These are phyloP conservation scores for Megalops atlanticus DNA, from an alignment of 2,113 vertebrate genomes.

Conservation along the genomic window DNA sequence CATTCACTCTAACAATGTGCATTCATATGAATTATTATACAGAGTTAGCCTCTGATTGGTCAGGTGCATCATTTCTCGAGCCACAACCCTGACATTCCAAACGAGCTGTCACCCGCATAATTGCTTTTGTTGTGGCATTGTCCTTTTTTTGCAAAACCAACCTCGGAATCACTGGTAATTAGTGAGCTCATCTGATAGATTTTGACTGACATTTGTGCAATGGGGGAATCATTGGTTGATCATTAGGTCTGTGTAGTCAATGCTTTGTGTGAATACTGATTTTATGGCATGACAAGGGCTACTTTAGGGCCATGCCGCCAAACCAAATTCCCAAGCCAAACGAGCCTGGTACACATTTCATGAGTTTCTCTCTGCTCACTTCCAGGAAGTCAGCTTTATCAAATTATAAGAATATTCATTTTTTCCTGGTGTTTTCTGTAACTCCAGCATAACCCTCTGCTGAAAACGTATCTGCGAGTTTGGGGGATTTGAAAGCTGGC, in stretches of 20 bases:
- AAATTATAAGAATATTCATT: neutral
- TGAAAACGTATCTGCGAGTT: neutral
- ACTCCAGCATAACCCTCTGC: neutral
- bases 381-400: too few species aligned
- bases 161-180: slow-evolving; percentile 64
- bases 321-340: too few species aligned
- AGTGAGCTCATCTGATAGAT: slow-evolving; percentile 64
- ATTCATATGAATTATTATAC: slow-evolving; percentile 52
- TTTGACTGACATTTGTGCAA: slow-evolving; percentile 58
- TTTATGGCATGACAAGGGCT: too few species aligned
- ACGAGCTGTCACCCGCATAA: slow-evolving; percentile 70
- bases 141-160: slow-evolving; percentile 66
- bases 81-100: slow-evolving; percentile 54
- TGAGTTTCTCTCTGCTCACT: too few species aligned
- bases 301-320: too few species aligned
- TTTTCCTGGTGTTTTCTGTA: neutral
- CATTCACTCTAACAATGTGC: slow-evolving; percentile 42
- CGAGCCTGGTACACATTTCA: too few species aligned
- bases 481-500: neutral
- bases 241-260: slow-evolving; percentile 35
- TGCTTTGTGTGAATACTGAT: too few species aligned
- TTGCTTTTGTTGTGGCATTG: slow-evolving; percentile 59
- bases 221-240: slow-evolving; percentile 42
- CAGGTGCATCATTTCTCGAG: slow-evolving; percentile 50
- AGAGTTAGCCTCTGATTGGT: slow-evolving; percentile 38